These are phyloP conservation scores for Euzophera pinguis DNA, from an alignment of 2,888 invertebrate species.

Conservation along the genomic window DNA sequence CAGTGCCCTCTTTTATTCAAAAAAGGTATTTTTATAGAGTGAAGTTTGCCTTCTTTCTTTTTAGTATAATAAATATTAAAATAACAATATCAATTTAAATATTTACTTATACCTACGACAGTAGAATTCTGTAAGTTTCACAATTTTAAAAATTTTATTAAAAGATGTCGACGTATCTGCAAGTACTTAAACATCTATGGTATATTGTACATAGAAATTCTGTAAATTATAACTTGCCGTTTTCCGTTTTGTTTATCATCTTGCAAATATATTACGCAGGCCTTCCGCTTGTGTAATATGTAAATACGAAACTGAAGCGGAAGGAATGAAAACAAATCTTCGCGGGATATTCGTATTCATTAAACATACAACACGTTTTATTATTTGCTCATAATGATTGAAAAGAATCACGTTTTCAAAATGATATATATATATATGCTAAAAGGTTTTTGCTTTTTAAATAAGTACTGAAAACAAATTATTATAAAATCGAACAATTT, in stretches of 20 bases:
- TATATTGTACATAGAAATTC: slow-evolving; percentile 31
- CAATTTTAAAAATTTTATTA: too few relatives aligned
- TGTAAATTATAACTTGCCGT: slow-evolving; percentile 58
- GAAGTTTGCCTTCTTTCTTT: too few relatives aligned
- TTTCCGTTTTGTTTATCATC: slow-evolving; percentile 61
- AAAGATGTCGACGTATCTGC: neutral
- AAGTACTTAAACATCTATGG: neutral
- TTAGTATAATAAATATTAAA: too few relatives aligned
- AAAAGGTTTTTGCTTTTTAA: too few relatives aligned
- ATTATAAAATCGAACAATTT: too few relatives aligned
- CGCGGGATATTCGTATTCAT: slow-evolving; percentile 35
- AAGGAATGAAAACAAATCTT: slow-evolving; percentile 56
- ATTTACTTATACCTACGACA: too few relatives aligned
- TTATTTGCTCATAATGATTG: slow-evolving; percentile 30
- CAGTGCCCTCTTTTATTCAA: too few relatives aligned
- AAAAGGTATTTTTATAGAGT: too few relatives aligned
- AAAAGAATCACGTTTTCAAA: neutral
- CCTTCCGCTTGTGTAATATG: slow-evolving; percentile 58
- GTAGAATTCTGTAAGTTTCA: too few relatives aligned
- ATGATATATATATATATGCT: too few relatives aligned
- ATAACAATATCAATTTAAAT: too few relatives aligned
- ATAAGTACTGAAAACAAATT: too few relatives aligned
- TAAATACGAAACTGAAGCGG: slow-evolving; percentile 54
- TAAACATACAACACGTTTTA: slow-evolving; percentile 29
- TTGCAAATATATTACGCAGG: slow-evolving; percentile 58